Evolutionary conservation across 1,140 invertebrate species (phyloP).

Genomic region (Achroia grisella): DNA sequence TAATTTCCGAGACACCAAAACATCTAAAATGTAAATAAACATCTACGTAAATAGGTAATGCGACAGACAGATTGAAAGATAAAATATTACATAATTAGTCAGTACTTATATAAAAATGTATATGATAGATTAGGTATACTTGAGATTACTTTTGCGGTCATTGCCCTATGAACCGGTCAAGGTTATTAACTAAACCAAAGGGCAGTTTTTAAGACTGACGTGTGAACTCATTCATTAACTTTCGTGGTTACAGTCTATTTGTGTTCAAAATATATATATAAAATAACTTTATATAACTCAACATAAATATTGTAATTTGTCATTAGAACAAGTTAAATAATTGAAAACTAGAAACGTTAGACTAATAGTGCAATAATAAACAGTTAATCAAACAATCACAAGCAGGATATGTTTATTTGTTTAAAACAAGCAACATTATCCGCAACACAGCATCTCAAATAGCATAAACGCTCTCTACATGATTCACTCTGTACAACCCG

Average conservation of each 20-base stretch:
- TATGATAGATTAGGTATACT: slow-evolving; percentile 1
- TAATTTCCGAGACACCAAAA: slow-evolving; percentile 17
- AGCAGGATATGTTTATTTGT: slow-evolving; percentile 29
- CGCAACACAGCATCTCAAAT: slow-evolving; percentile 22
- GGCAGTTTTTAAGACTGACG: slow-evolving; percentile 13
- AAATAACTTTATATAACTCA: too few relatives aligned
- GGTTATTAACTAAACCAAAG: slow-evolving; percentile 32
- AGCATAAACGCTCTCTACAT: slow-evolving; percentile 18
- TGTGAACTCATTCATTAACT: slow-evolving; percentile 18
- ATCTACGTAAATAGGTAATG: not conserved
- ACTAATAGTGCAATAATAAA: too few relatives aligned
- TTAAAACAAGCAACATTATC: slow-evolving; percentile 11
- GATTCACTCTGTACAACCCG: slow-evolving; percentile 22
- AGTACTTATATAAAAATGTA: slow-evolving; percentile 1
- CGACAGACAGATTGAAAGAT: not conserved
- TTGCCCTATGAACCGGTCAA: slow-evolving; percentile 48
- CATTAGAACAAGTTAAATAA: too few relatives aligned
- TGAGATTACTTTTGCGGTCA: slow-evolving; percentile 28
- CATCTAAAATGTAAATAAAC: slow-evolving; percentile 18
- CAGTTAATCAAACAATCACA: slow-evolving; percentile 18
- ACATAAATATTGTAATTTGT: too few relatives aligned
- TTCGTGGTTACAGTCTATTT: slow-evolving; percentile 5
- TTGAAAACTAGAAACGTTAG: too few relatives aligned
- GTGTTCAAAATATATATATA: too few relatives aligned
- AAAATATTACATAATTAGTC: not conserved